These are phyloP conservation scores for Lepus timidus DNA, from an alignment of 2,113 vertebrate genomes.

Conservation along the genomic window DNA sequence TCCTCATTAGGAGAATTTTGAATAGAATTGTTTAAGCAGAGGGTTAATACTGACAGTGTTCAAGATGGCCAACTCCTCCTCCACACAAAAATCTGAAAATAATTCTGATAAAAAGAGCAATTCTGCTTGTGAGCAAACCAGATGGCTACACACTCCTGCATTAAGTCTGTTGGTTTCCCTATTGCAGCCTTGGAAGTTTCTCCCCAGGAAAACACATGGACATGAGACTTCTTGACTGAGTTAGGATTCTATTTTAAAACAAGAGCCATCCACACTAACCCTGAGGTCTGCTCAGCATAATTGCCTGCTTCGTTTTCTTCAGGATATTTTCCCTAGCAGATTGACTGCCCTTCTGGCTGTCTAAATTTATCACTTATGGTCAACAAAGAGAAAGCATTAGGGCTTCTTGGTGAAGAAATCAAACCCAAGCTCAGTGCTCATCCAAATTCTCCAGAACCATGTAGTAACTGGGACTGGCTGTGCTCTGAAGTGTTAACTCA, in stretches of 20 bases:
- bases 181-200: constrained; percentile 71
- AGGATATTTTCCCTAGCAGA: constrained; percentile 80
- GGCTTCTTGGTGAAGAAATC: constrained; percentile 72
- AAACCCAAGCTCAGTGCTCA: constrained; percentile 52
- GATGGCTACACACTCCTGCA: constrained; percentile 75
- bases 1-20: constrained; percentile 38
- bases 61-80: constrained; percentile 65
- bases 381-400: constrained; percentile 79
- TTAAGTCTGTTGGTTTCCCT: constrained; percentile 75
- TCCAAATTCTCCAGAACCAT: constrained; percentile 33
- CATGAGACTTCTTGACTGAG: constrained; percentile 70
- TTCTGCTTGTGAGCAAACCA: constrained; percentile 73
- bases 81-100: constrained; percentile 77
- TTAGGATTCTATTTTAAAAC: constrained; percentile 77
- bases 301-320: constrained; percentile 69
- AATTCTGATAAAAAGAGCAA: constrained; percentile 83
- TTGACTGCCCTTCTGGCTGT: constrained; percentile 76
- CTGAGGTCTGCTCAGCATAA: constrained; percentile 69
- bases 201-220: constrained; percentile 77
- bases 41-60: constrained; percentile 55
- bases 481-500: neutral
- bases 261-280: constrained; percentile 58
- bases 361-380: constrained; percentile 82
- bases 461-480: neutral
- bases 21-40: constrained; percentile 51